These are phyloP conservation scores for Dolichomitus sp. DNA, from an alignment of 2,888 invertebrate species.

Conservation along the genomic window DNA sequence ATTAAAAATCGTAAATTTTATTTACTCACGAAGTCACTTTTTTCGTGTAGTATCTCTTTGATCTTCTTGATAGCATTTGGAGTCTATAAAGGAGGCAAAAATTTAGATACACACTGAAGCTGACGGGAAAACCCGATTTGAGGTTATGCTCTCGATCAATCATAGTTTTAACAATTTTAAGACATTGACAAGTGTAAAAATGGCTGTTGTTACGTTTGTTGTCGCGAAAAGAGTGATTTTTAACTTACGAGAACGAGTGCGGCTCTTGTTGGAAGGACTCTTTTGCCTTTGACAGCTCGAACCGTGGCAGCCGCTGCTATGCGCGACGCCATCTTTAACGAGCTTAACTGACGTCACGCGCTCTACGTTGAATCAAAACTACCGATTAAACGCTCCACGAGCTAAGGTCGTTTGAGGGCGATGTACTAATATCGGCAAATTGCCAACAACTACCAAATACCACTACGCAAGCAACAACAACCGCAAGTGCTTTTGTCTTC, in stretches of 20 bases:
- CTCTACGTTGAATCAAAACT: not conserved
- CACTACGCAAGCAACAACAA: conserved; percentile 1
- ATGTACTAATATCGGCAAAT: conserved; percentile 15
- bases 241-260: conserved; percentile 91
- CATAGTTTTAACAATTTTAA: not conserved
- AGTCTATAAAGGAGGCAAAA: conserved; percentile 88
- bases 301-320: conserved; percentile 95
- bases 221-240: conserved; percentile 1
- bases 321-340: conserved; percentile 90
- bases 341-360: conserved; percentile 21
- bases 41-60: conserved; percentile 92
- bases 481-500: not conserved
- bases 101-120: conserved; percentile 43
- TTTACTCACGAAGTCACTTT: conserved; percentile 90
- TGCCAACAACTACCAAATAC: conserved; percentile 1
- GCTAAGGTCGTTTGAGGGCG: conserved; percentile 45
- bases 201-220: not conserved
- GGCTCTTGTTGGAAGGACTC: conserved; percentile 93
- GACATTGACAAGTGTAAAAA: conserved; percentile 1
- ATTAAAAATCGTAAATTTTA: not conserved
- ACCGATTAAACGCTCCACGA: not conserved
- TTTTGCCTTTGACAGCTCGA: conserved; percentile 93
- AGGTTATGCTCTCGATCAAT: conserved; percentile 57
- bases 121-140: conserved; percentile 31
- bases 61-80: conserved; percentile 94